Base-by-base conservation (phyloP, 1,140 invertebrate genomes). In the Philotrypesis tridentata region DNA sequence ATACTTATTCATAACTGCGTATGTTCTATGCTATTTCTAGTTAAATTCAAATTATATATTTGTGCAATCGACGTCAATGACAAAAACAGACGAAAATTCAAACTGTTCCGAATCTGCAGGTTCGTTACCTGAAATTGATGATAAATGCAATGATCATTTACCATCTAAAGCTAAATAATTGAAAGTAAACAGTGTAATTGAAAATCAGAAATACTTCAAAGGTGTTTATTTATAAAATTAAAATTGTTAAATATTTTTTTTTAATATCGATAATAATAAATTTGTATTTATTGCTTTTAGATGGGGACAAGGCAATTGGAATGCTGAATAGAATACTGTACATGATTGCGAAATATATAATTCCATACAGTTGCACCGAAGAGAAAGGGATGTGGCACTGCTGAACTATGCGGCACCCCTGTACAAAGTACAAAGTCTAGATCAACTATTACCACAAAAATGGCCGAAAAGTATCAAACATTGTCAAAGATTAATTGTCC, bases 321-420 rank as follows among this genome's bases (percentile, higher is more conserved):
- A 12, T 61, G 60, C 7, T 61, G 8, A 85, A 88, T 83, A 72
- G 63, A 23, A 83, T 87, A 23, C 25, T 88, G 23, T 89, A 82
- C 43, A 89, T 92, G 87, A 87, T 91, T 4, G 89, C 87, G 75
- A 89, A 87, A 85, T 89, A 91, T 68, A 81, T 87, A 85, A 82
- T 89, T 72, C 90, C 91, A 70, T 88, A 91, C 75, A 79, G 80
- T 71, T 85, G 89, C 17, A 89, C 91, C 43, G 89, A 92, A 84
- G 89, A 90, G 81, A 86, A 89, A 83, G 90, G 91, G 21, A 92
- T 92, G 78, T 79, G 17, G 84, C 87, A 85, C 12, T 71, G 21
- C 5, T 37, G 17, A 71, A 71, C 37, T 71, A 40, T 71, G 31
- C 31, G 12, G 87, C 84, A 87, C 90, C 89, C 11, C 85, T 87